Evolutionary conservation across 2,797 vertebrate genomes (phyloP).

Genomic region (Lacerta viridis): DNA sequence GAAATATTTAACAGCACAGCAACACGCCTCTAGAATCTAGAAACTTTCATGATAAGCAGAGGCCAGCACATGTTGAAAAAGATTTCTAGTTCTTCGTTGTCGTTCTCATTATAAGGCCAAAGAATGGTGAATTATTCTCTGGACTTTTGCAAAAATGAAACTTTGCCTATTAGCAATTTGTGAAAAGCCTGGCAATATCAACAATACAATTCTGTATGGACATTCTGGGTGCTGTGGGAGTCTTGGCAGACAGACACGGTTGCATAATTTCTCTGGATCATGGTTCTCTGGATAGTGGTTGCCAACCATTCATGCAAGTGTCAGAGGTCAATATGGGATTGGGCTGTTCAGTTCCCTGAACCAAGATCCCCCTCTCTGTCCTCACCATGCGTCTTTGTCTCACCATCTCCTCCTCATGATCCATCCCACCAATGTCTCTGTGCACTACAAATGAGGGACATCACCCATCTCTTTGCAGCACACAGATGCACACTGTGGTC

Average conservation of each 20-base stretch:
- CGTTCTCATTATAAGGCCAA: conserved; percentile 7
- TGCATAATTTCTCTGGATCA: not conserved
- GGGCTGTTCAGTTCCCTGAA: not conserved
- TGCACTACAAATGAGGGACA: not conserved
- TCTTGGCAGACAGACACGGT: not conserved
- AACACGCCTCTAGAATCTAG: conserved; percentile 26
- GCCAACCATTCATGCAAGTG: not conserved
- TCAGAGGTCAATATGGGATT: not conserved
- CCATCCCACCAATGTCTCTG: not conserved
- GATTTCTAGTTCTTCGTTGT: not conserved
- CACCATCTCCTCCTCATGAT: not conserved
- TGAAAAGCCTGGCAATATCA: conserved; percentile 11
- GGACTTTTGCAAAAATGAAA: conserved; percentile 24
- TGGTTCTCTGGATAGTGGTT: not conserved
- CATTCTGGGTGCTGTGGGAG: not conserved
- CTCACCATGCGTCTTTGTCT: not conserved
- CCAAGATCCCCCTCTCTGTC: too few species aligned
- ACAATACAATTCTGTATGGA: not conserved
- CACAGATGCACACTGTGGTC: too few species aligned
- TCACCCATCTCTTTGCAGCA: not conserved
- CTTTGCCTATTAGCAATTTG: conserved; percentile 12
- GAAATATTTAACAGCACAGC: conserved; percentile 5
- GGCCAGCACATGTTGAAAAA: not conserved
- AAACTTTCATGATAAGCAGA: not conserved
- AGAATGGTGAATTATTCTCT: conserved; percentile 18